Percentiles rank a stretch among this genome's conserved stretches.
Evolutionary conservation across 1,140 invertebrate species (phyloP).

Genomic region (Tetramorium simillimum): DNA sequence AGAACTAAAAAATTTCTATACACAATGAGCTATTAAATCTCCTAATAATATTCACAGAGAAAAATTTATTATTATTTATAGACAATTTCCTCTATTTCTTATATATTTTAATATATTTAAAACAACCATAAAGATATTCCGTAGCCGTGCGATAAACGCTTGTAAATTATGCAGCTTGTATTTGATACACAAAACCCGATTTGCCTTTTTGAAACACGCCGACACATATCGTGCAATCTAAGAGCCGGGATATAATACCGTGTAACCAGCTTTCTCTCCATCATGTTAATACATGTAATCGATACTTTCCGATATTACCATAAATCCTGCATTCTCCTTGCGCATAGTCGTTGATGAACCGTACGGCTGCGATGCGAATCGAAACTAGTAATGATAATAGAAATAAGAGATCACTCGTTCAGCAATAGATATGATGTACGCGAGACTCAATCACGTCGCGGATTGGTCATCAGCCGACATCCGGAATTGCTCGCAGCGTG

Average conservation of each 20-base stretch:
- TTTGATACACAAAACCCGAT: constrained; percentile 18
- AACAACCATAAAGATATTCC: not conserved
- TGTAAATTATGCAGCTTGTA: constrained; percentile 4
- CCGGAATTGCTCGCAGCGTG: constrained; percentile 6
- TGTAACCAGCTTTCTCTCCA: constrained; percentile 45
- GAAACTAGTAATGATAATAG: constrained; percentile 35
- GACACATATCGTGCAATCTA: not conserved
- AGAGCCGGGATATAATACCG: constrained; percentile 18
- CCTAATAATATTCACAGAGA: not conserved
- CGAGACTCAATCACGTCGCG: constrained; percentile 35
- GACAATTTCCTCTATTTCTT: not conserved
- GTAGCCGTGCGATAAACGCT: not conserved
- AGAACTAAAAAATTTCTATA: not conserved
- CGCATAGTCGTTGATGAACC: constrained; percentile 15
- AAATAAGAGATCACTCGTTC: constrained; percentile 40
- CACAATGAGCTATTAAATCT: not conserved
- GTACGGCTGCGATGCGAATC: constrained; percentile 12
- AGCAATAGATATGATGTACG: constrained; percentile 23
- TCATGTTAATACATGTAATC: constrained; percentile 38
- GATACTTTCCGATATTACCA: constrained; percentile 45
- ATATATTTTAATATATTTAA: not conserved
- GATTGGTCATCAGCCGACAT: constrained; percentile 39
- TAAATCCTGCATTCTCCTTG: constrained; percentile 32
- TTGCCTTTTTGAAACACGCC: constrained; percentile 10
- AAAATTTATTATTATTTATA: not conserved